Base-by-base conservation (phyloP, 2,113 vertebrate genomes). In the Phylloscopus whistleri region DNA sequence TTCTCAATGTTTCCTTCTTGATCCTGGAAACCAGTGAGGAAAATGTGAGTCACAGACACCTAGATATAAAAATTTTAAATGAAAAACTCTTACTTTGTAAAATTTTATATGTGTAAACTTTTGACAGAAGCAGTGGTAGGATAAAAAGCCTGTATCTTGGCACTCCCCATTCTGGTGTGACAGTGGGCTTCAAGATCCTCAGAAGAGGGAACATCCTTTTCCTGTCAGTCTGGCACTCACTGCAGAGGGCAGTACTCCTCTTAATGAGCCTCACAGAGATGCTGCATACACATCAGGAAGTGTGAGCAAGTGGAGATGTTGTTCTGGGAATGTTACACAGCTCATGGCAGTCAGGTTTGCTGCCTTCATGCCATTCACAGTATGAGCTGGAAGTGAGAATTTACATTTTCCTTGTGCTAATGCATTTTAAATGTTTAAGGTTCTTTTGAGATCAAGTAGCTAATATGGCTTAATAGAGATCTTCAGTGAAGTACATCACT, bases 11-110 rank as follows among this genome's bases (percentile, higher is more conserved):
- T 96, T 94, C 79, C 79, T 95, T 93, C 83, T 90, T 3, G 3
- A 39, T 84, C 33, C 80, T 93, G 83, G 85, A 96, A 93, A 59
- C 44, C 41, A 60, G 62, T 13, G 14, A 13, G 66, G 93, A 84
- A 96, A 94, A 84, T 78, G 49, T 96, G 88, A 95, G 35, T 94
- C 93, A 94, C 76, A 87, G 88, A 89, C 69, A 74, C 53, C 48
- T 87, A 78, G 43, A 87, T 78, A 80, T 55, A 93, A 96, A n/a
- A 64, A 75, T 90, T 81, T 93, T 66, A 43, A 83, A 83, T 80
- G 11, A 92, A 87, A 92, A 92, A 46, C 76, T 68, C 22, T 35
- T 62, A 48, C 55, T 94, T 93, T 84, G 68, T 84, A 86, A 68
- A 88, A 92, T 80, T 86, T 90, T 95, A 41, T 56, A 46, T 1